Base-by-base conservation (phyloP, 2,113 vertebrate species). In the Sarotherodon lohbergeri region DNA sequence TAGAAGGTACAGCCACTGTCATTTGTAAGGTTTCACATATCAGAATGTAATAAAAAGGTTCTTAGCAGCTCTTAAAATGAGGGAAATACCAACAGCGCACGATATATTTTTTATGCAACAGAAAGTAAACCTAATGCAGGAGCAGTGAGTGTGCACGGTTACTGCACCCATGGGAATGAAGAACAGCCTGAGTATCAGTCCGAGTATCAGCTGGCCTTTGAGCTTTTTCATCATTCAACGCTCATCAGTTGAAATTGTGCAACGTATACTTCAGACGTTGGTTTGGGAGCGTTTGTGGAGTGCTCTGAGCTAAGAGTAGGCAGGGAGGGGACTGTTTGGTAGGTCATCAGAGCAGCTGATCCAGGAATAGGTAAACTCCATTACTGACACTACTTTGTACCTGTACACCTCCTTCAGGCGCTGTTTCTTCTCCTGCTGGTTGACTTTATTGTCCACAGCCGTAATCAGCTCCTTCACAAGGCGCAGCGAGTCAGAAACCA, bases 341-440 rank as follows among this genome's bases (percentile, higher is more conserved):
- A 27, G 27, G 27, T 27, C 27, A 27, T 27, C 27, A 27, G 39
- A 46, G 27, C 22, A 46, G 66, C 39, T 27, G 22, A 46, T 73
- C 41, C 13, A 43, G 39, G 66, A 71, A n/a, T 14, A 43, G 1
- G 39, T 2, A 24, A 71, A 27, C 39, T 27, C 13, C 13, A 27
- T 46, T 13, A 46, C 68, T 73, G 39, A 71, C 36, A 71, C 39
- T 71, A 43, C 39, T 55, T 34, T 43, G 79, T 86, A 93, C 92
- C 88, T 97, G 90, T 99, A 97, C 66, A 99, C 97, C 91, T 98
- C 98, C 50, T 87, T 90, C 4, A 99, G 97, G 7, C 97, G 96
- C 24, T 93, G 96, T 56, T 98, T 98, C 97, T 98, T 98, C 81
- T 98, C 98, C 0, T 98, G 97, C 81, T 98, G 97, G 52, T 97